Conservation (phyloP, 2,888 invertebrate genomes). For the Caenorhabditis sulstoni region DNA sequence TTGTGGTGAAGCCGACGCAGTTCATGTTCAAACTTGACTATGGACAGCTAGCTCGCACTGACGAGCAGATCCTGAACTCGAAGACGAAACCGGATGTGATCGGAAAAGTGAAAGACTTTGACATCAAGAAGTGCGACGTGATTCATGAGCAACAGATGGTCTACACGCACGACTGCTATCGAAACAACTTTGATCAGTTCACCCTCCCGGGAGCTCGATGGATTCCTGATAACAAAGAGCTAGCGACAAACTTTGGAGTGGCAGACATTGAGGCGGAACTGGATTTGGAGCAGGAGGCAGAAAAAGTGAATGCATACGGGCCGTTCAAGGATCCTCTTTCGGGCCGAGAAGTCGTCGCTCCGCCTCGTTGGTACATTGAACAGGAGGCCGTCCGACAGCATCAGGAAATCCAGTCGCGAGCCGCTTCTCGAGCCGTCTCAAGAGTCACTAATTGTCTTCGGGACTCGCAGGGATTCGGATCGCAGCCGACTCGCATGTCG, state of each 20-base stretch:
- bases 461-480: slow-evolving; percentile 46
- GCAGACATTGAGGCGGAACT: slow-evolving; percentile 52
- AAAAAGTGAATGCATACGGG: slow-evolving; percentile 43
- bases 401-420: slow-evolving; percentile 34
- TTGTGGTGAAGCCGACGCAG: slow-evolving; percentile 42
- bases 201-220: slow-evolving; percentile 55
- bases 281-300: slow-evolving; percentile 42
- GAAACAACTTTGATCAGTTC: slow-evolving; percentile 37
- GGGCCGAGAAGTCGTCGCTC: slow-evolving; percentile 54
- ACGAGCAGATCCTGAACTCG: slow-evolving; percentile 42
- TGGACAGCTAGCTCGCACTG: slow-evolving; percentile 41
- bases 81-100: slow-evolving; percentile 39
- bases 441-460: not conserved
- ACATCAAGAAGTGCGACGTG: slow-evolving; percentile 40
- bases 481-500: slow-evolving; percentile 23
- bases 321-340: slow-evolving; percentile 53
- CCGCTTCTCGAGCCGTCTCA: slow-evolving; percentile 14
- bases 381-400: slow-evolving; percentile 49
- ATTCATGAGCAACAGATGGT: slow-evolving; percentile 34
- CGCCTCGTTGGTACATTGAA: slow-evolving; percentile 60
- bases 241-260: slow-evolving; percentile 49
- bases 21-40: slow-evolving; percentile 54
- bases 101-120: slow-evolving; percentile 54
- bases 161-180: slow-evolving; percentile 37
- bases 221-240: slow-evolving; percentile 53